Evolutionary conservation across 30 jellyfish, hydroid and myxozoan genomes (phyloP).

Genomic region (Rhopilema esculentum): DNA sequence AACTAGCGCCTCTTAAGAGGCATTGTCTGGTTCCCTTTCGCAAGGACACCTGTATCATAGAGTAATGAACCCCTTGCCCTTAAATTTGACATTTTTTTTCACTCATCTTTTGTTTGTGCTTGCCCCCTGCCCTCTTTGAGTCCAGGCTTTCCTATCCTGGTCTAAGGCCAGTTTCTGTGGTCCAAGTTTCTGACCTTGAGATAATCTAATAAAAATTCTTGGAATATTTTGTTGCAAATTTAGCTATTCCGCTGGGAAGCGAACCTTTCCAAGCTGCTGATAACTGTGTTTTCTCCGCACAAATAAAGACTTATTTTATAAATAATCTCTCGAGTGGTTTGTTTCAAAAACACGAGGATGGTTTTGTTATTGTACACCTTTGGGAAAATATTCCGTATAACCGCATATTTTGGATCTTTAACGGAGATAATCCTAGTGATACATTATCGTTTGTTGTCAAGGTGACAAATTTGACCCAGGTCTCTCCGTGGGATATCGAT

Average conservation of each 20-base stretch:
- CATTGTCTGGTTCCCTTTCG: too few relatives aligned
- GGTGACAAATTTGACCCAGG: not conserved
- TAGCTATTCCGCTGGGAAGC: not conserved
- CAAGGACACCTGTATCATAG: too few relatives aligned
- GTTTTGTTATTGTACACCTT: not conserved
- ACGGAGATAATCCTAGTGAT: not conserved
- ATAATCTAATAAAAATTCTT: not conserved
- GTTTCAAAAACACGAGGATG: not conserved
- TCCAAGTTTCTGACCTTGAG: not conserved
- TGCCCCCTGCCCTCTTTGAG: too few relatives aligned
- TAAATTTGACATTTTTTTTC: too few relatives aligned
- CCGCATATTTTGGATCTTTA: not conserved
- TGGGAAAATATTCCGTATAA: not conserved
- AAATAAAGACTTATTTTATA: not conserved
- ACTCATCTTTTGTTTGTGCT: too few relatives aligned
- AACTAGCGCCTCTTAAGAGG: too few relatives aligned
- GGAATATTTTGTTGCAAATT: not conserved
- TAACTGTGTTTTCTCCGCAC: not conserved
- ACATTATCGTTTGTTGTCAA: not conserved
- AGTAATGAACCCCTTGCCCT: too few relatives aligned
- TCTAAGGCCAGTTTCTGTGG: not conserved
- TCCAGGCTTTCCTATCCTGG: too few relatives aligned
- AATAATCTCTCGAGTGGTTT: not conserved
- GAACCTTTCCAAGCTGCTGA: not conserved
- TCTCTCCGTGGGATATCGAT: too few relatives aligned